Percentiles rank a stretch among this genome's conserved stretches.
These are phyloP conservation scores for Orthonyx spaldingii DNA, from an alignment of 2,113 vertebrate species.

Conservation along the genomic window DNA sequence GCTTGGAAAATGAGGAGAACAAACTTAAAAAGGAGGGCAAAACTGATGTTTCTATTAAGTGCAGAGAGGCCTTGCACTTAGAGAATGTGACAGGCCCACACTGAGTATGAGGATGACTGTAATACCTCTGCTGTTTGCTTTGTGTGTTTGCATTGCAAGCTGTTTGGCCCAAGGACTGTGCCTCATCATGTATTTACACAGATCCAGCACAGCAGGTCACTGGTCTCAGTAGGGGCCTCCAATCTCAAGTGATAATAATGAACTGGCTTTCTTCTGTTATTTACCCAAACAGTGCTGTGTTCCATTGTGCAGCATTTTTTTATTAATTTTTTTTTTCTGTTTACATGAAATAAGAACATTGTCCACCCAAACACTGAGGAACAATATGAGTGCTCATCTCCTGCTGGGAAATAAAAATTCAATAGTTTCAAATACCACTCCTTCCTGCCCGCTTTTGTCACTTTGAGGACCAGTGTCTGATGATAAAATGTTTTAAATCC, in stretches of 20 bases:
- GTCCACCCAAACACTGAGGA: background rate
- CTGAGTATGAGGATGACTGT: background rate
- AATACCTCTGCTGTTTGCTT: constrained; percentile 37
- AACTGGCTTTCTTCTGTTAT: constrained; percentile 35
- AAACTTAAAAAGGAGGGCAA: background rate
- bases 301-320: constrained; percentile 20
- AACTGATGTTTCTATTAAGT: background rate
- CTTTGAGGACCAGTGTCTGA: constrained; percentile 5
- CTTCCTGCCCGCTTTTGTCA: constrained; percentile 24
- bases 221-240: background rate
- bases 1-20: background rate
- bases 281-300: constrained; percentile 30
- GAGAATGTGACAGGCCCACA: background rate
- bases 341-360: constrained; percentile 26
- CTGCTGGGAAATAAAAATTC: constrained; percentile 50
- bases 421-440: constrained; percentile 27
- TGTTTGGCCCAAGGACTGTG: constrained; percentile 29
- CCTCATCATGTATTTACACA: constrained; percentile 39
- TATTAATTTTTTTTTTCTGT: background rate
- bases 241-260: constrained; percentile 44
- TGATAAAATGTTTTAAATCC: constrained; percentile 51
- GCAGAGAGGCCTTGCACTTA: background rate
- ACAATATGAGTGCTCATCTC: background rate
- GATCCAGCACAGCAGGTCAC: constrained; percentile 12
- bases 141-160: constrained; percentile 33